These are phyloP conservation scores for Phrynosoma blainvillii DNA, from an alignment of 2,113 vertebrate species.

Conservation along the genomic window DNA sequence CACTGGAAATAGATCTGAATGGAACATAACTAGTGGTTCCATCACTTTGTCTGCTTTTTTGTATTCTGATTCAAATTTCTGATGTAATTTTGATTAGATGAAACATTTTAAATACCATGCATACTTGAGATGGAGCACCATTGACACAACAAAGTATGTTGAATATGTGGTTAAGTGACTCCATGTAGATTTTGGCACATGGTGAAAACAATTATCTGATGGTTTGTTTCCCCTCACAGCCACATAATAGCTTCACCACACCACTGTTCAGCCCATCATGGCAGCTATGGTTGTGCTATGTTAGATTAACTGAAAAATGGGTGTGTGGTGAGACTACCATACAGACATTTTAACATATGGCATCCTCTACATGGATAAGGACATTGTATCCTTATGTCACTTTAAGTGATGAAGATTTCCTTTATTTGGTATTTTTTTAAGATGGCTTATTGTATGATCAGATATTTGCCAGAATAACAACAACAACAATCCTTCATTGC, in stretches of 20 bases:
- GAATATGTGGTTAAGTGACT: not conserved
- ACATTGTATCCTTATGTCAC: too few species aligned
- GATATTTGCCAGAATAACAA: not conserved
- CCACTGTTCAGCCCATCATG: not conserved
- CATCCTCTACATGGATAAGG: not conserved
- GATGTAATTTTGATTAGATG: not conserved
- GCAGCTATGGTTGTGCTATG: not conserved
- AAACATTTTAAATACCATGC: not conserved
- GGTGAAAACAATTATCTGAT: not conserved
- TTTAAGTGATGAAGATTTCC: not conserved
- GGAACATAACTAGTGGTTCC: not conserved
- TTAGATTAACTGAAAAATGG: not conserved
- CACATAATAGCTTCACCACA: too few species aligned
- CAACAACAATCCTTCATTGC: too few species aligned
- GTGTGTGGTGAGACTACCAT: not conserved
- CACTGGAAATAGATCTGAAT: not conserved
- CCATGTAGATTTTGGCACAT: not conserved
- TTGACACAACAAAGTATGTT: not conserved
- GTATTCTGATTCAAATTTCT: not conserved
- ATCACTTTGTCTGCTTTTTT: not conserved
- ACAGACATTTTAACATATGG: not conserved
- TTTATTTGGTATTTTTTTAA: too few species aligned
- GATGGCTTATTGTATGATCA: not conserved
- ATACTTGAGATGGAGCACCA: not conserved
- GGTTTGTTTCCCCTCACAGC: not conserved